Base-by-base conservation (phyloP, 92 coral and sea anemone genomes). In the Muricea muricata region DNA sequence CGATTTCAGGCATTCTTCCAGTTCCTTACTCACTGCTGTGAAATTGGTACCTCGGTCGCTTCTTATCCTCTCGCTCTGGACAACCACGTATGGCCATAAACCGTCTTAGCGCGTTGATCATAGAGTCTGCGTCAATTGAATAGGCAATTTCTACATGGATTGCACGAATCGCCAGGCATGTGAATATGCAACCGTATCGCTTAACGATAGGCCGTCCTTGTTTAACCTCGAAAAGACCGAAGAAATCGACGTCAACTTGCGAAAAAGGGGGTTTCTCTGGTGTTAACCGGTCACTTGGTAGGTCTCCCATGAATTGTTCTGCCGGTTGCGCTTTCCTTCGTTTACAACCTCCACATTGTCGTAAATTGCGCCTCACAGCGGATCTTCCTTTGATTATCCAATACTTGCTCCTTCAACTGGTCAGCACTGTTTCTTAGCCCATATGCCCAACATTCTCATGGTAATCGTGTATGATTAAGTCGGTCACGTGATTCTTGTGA, bases 161-260 rank as follows among this genome's bases (percentile, higher is more conserved):
- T 15, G 87, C 90, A 21, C 85, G 40, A 6, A 65, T 56, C 0
- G 81, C 26, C 15, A 83, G 15, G 39, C 82, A 85, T 31, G 85
- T 84, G 60, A 91, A 91, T 9, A 91, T n/a, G 37, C 91, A 87
- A 17, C 93, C 89, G 32, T 84, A 87, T 7, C 93, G 79, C 63
- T 90, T 87, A 0, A 61, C 91, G 39, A 54, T 70, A 12, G 57
- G 78, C 23, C 79, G 68, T 65, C 34, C 34, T 35, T 80, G 41
- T 74, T 80, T 80, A 7, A 79, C 89, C 37, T 40, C 50, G 6
- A 82, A 39, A 28, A 69, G 87, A n/a, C 83, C 83, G 41, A 82
- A 86, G 50, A 69, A 79, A 57, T 86, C 89, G 28, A 85, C 37
- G 6, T 83, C 88, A 28, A 58, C 72, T 11, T 70, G 68, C 46